Evolutionary conservation across 2,113 vertebrate species (phyloP), one percentile per base, ranked within the genome.

Genomic region (Castor canadensis): DNA sequence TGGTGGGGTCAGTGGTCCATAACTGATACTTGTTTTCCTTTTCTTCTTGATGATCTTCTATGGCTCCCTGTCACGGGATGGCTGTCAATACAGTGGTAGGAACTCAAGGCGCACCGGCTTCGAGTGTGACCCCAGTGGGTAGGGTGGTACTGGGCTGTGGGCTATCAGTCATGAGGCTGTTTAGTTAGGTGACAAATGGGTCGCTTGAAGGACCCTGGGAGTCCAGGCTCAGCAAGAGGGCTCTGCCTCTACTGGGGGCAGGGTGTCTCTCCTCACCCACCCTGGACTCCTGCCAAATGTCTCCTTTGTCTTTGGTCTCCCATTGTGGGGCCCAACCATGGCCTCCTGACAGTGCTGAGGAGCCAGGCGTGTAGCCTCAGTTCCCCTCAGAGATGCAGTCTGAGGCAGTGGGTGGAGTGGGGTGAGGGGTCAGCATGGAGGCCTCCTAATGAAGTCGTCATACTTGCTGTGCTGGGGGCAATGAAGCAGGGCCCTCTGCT

Each of bases 381-480:
- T 2, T 58, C 7, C n/a, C 40, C n/a, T 58, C 35, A 28, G 88
- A 45, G 58, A 66, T 80, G 35, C 30, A 0, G 45, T 35, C 28
- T 32, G 60, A 47, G 52, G 83, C 0, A 1, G 81, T 15, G 69
- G 80, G 56, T 67, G 56, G 60, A 17, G 73, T 6, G 32, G 16
- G 58, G 56, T 3, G 19, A 15, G 0, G 2, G 71, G 7, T 0
- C 28, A 8, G 58, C 22, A 0, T 0, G 4, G 80, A 69, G 30
- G 69, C 32, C 13, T 80, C 49, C 80, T 79, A 38, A 49, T 0
- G 0, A 72, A 67, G 62, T 49, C 64, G 43, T 72, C 38, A 16
- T 0, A 2, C 3, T 5, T 1, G 0, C 62, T 12, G 54, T 54
- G 71, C 52, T 54, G n/a, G 47, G 5, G 8, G 45, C 73, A 49